Evolutionary conservation across 2,113 vertebrate species (phyloP).

Genomic region (Cephalopterus ornatus): DNA sequence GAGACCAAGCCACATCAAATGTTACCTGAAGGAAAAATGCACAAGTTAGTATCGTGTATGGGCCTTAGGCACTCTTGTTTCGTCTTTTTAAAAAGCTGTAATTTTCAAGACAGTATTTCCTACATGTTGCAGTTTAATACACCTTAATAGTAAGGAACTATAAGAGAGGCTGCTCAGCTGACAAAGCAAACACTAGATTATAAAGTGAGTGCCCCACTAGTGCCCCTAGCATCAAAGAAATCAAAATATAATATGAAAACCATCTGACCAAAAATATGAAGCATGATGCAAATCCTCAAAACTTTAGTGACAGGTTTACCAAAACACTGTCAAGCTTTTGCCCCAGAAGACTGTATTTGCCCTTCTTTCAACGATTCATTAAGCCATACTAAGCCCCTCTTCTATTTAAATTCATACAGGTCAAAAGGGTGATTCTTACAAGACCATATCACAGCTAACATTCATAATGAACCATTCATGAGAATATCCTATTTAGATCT

Average conservation of each 20-base stretch:
- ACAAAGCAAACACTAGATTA: background rate
- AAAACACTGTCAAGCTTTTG: background rate
- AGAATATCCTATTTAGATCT: background rate
- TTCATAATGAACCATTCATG: background rate
- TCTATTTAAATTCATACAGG: background rate
- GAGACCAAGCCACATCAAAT: conserved; percentile 95
- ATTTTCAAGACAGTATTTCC: background rate
- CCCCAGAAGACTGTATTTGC: background rate
- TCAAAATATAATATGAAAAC: background rate
- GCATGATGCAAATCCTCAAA: background rate
- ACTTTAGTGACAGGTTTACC: background rate
- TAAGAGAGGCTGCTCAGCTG: background rate
- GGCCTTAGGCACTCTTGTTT: background rate
- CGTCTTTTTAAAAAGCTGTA: background rate
- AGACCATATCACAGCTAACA: background rate
- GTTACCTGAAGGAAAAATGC: conserved; percentile 81
- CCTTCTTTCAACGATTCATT: background rate
- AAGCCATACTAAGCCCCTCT: background rate
- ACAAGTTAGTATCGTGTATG: background rate
- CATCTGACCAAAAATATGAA: background rate
- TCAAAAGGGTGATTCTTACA: background rate
- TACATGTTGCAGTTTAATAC: background rate
- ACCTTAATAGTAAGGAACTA: background rate
- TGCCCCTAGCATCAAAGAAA: background rate
- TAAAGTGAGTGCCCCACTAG: background rate